Evolutionary conservation across 2,888 invertebrate species (phyloP).

Genomic region (Magallana nippona): DNA sequence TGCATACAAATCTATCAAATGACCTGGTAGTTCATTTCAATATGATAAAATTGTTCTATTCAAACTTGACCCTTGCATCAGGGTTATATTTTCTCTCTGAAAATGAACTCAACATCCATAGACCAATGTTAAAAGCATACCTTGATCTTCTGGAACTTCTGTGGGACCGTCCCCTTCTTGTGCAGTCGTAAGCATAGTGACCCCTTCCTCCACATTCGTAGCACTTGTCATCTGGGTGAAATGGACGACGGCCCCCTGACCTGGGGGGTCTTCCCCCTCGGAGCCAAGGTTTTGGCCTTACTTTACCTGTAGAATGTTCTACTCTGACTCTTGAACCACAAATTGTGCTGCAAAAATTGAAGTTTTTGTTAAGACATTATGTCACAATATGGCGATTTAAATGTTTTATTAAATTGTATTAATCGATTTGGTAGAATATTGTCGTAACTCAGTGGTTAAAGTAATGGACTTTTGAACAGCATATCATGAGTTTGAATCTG

Average conservation of each 20-base stretch:
- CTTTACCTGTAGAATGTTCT: conserved; percentile 93
- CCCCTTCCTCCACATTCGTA: conserved; percentile 96
- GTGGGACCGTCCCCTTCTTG: conserved; percentile 53
- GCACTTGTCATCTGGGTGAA: conserved; percentile 94
- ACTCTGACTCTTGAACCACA: conserved; percentile 94
- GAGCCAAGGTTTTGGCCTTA: conserved; percentile 76
- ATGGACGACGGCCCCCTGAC: conserved; percentile 82
- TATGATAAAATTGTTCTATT: too few relatives aligned
- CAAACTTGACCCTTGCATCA: too few relatives aligned
- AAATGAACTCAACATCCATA: conserved; percentile 1
- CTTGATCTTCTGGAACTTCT: conserved; percentile 34
- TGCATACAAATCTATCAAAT: too few relatives aligned
- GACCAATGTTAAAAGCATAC: not conserved
- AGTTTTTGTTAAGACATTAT: not conserved
- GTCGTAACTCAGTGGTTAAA: too few relatives aligned
- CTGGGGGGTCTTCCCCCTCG: conserved; percentile 66
- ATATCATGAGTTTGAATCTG: too few relatives aligned
- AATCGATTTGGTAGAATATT: too few relatives aligned
- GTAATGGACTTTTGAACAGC: too few relatives aligned
- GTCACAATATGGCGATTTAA: too few relatives aligned
- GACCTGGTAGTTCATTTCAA: too few relatives aligned
- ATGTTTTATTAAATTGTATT: too few relatives aligned
- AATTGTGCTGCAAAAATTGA: conserved; percentile 80
- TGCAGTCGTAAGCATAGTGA: conserved; percentile 94
- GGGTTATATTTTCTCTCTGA: too few relatives aligned